phyloP scores from a whole-genome alignment of 2,888 invertebrate genomes.

The Ischnura elegans region DNA sequence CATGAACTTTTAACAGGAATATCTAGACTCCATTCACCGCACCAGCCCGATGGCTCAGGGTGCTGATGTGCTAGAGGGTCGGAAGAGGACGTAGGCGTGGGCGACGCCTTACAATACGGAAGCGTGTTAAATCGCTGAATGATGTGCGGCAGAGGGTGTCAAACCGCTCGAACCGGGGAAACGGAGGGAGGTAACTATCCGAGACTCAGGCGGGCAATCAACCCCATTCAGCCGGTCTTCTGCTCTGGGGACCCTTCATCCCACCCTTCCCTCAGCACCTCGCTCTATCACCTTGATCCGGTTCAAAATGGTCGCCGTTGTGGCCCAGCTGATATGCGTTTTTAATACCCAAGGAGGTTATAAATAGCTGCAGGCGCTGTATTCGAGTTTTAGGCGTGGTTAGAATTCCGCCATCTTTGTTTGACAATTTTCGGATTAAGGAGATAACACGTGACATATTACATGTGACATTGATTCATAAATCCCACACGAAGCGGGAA shows the following conservation, averaged over 20 bases:
- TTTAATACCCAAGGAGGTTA: too few species aligned
- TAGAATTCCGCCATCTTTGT: too few species aligned
- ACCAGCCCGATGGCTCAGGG: too few species aligned
- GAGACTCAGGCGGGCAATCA: slow-evolving; percentile 54
- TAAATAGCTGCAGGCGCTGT: too few species aligned
- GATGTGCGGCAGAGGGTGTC: slow-evolving; percentile 28
- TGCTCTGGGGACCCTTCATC: not conserved
- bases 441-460: too few species aligned
- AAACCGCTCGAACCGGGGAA: not conserved
- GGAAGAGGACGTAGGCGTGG: not conserved
- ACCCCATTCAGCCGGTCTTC: slow-evolving; percentile 22
- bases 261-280: not conserved
- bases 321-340: slow-evolving; percentile 12
- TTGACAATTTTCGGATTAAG: too few species aligned
- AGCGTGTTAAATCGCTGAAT: slow-evolving; percentile 55
- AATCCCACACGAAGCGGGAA: too few species aligned
- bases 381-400: too few species aligned
- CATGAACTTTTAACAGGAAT: too few species aligned
- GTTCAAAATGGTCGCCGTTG: not conserved
- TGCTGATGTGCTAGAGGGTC: not conserved
- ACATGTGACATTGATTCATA: too few species aligned
- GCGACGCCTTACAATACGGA: not conserved
- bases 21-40: too few species aligned
- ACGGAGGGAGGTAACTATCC: not conserved
- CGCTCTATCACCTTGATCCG: not conserved